Evolutionary conservation across 2,888 invertebrate genomes (phyloP).

Genomic region (Uloborus plumipes): DNA sequence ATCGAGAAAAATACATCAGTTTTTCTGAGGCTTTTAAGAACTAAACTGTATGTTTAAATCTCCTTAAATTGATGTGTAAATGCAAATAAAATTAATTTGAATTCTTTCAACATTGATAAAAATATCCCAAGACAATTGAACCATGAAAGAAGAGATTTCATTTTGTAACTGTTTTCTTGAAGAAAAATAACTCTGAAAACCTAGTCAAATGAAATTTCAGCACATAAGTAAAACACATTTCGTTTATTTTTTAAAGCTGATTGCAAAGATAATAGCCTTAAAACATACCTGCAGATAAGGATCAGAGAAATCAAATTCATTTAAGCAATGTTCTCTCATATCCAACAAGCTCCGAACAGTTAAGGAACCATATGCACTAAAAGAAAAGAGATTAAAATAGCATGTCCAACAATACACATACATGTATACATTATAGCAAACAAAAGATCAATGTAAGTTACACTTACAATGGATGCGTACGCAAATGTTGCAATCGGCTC

Average conservation of each 20-base stretch:
- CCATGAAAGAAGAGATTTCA: no score
- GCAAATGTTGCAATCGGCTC: slow-evolving; percentile 81
- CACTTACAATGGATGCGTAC: slow-evolving; percentile 84
- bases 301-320: slow-evolving; percentile 92
- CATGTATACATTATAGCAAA: not conserved
- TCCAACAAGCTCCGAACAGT: slow-evolving; percentile 91
- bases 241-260: not conserved
- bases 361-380: slow-evolving; percentile 82
- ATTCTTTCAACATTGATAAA: no score
- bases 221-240: not conserved
- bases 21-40: no score
- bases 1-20: no score
- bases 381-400: not conserved
- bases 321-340: slow-evolving; percentile 90
- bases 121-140: no score
- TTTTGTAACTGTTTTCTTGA: no score
- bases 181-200: no score
- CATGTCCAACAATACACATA: not conserved
- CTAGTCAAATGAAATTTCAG: no score
- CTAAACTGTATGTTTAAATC: no score
- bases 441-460: not conserved
- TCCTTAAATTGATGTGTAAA: no score
- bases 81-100: no score
- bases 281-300: slow-evolving; percentile 77
- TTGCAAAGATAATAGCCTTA: not conserved